Base-by-base conservation (phyloP, 92 coral and sea anemone genomes). In the Epizoanthus stellaris region DNA sequence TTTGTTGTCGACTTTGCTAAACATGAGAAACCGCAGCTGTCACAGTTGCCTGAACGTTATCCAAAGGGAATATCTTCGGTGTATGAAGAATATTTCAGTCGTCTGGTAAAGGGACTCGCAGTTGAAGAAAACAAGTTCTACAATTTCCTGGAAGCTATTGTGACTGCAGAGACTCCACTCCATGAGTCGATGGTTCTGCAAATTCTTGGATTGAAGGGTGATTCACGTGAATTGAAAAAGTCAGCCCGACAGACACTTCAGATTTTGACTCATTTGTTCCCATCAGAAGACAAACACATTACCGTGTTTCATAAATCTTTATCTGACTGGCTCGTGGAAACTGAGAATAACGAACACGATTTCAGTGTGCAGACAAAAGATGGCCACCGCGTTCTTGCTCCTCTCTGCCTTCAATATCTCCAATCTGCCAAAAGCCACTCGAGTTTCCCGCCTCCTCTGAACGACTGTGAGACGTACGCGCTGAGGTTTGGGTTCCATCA, bases 1-100 rank as follows among this genome's bases (percentile, higher is more conserved):
- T 61, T 61, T 61, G 67, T 61, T 61, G 67, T 61, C 9, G 30
- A 61, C 67, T 61, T n/a, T 61, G 67, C 67, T 61, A 61, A 7
- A 19, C 19, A 61, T 23, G 23, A 61, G 25, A 23, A 61, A 16
- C 67, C 23, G 25, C 6, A 61, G 30, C 8, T 61, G 67, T 61
- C 67, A 16, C 67, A 61, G 7, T n/a, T 61, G 23, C n/a, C 9
- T 61, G 34, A 61, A 16, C 14, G 21, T 14, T 61, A 17, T 61
- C 67, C 67, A 61, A 61, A 14, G 14, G 25, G 67, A 61, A 6
- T 61, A n/a, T 61, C 67, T 16, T 61, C 67, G 23, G 67, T 61
- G 9, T 61, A 61, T 61, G 67, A 61, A 61, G 67, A 17, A 23
- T 17, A 61, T 61, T 1, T 61, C 23, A 19, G 23, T 17, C 67